Conservation (phyloP, 2,888 invertebrate species). For the Ormyrus thymus region DNA sequence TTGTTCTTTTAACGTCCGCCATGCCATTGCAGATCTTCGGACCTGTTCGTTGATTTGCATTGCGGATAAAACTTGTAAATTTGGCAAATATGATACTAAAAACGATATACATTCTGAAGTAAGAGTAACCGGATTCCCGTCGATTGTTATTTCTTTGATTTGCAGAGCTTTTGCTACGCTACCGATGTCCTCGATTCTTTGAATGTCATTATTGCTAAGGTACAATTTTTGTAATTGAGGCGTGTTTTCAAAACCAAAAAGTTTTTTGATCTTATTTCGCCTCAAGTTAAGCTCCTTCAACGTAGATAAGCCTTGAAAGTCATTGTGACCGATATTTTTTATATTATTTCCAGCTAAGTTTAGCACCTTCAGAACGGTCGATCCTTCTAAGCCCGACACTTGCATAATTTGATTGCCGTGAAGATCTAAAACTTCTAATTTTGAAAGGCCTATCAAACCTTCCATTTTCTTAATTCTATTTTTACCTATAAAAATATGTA, state of each 20-base stretch:
- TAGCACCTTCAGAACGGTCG: slow-evolving; percentile 89
- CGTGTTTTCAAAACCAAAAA: slow-evolving; percentile 87
- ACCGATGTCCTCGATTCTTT: slow-evolving; percentile 90
- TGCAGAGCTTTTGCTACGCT: slow-evolving; percentile 86
- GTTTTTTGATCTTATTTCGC: slow-evolving; percentile 87
- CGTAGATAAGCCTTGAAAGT: slow-evolving; percentile 86
- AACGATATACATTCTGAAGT: slow-evolving; percentile 90
- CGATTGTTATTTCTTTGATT: slow-evolving; percentile 89
- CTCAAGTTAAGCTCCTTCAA: slow-evolving; percentile 92
- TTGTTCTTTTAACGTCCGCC: slow-evolving; percentile 86
- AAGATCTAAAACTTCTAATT: slow-evolving; percentile 92
- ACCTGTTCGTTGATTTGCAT: slow-evolving; percentile 89
- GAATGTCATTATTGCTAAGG: slow-evolving; percentile 88
- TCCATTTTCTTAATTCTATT: slow-evolving; percentile 90
- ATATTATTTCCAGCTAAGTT: slow-evolving; percentile 96
- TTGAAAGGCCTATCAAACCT: slow-evolving; percentile 82
- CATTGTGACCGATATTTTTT: slow-evolving; percentile 83
- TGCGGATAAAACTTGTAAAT: slow-evolving; percentile 83
- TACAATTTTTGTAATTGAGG: slow-evolving; percentile 86
- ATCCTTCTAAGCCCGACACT: slow-evolving; percentile 82
- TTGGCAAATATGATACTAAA: slow-evolving; percentile 86
- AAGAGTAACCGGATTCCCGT: slow-evolving; percentile 88
- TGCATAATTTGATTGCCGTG: slow-evolving; percentile 93
- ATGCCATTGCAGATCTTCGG: slow-evolving; percentile 85
- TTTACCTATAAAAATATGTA: slow-evolving; percentile 75